Evolutionary conservation across 2,797 vertebrate genomes (phyloP), one percentile per base, ranked within the genome.

Genomic region (Sus cebifrons): DNA sequence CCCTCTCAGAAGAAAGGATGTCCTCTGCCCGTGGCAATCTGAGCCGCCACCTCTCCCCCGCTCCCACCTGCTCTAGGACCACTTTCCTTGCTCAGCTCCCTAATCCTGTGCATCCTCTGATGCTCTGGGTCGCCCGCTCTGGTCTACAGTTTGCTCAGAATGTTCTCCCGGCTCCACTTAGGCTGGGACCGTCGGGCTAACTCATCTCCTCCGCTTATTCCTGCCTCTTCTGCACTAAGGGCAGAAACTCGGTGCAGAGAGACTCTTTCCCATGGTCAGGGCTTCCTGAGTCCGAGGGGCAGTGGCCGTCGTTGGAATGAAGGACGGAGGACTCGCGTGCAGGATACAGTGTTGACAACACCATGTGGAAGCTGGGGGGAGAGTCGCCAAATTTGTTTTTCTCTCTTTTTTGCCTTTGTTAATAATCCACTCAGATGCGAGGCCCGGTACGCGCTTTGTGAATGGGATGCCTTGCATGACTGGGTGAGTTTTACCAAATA

Each of bases 171-270:
- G 9, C 20, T 18, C 21, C 25, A 7, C 2, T 2, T 0, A 64
- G 0, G 4, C 75, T 23, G 20, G 6, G 40, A 49, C 18, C 1
- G 7, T 17, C 52, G 70, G 0, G 8, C 5, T 54, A 4, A 14
- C 15, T 49, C 67, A 15, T 8, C 27, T 27, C 32, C 20, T 21
- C 21, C 64, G n/a, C 36, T 44, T 56, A 49, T 13, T 29, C 17
- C 56, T 36, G 74, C 52, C 91, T 58, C 6, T 12, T 16, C 0
- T 3, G 3, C 11, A 13, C 16, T 15, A 9, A 23, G 9, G 70
- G 15, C 29, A 68, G 74, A 78, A 62, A 6, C 23, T 82, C 62
- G 44, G 21, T 25, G 68, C 16, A 78, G 25, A 64, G 2, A 71
- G 7, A 23, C 6, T 23, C 0, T 60, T 84, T 77, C 25, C 20